Evolutionary conservation across 2,888 invertebrate species (phyloP).

Genomic region (Brachylomia viminalis): DNA sequence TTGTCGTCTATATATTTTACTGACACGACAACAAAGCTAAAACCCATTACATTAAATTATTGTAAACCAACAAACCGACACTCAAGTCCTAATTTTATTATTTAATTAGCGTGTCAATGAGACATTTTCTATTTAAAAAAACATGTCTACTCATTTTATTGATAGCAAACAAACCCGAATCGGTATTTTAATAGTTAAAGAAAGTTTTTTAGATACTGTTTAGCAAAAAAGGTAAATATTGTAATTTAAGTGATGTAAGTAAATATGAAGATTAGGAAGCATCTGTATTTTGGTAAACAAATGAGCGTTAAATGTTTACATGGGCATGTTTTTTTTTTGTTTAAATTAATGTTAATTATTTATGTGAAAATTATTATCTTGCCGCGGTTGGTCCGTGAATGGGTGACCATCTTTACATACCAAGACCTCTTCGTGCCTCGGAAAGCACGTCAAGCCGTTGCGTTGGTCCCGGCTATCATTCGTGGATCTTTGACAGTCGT

Average conservation of each 20-base stretch:
- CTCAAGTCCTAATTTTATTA: constrained; percentile 56
- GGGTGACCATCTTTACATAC: no score
- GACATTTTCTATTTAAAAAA: constrained; percentile 44
- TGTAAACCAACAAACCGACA: constrained; percentile 40
- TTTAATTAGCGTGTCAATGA: constrained; percentile 60
- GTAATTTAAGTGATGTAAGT: constrained; percentile 14
- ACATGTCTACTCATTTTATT: constrained; percentile 58
- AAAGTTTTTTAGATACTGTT: constrained; percentile 26
- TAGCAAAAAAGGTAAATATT: constrained; percentile 18
- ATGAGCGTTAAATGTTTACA: constrained; percentile 2
- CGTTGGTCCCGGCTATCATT: no score
- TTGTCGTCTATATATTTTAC: background rate
- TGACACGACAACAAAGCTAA: constrained; percentile 17
- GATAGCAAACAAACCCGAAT: constrained; percentile 43
- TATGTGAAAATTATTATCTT: background rate
- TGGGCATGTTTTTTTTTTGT: background rate
- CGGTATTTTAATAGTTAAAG: constrained; percentile 40
- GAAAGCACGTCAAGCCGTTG: no score
- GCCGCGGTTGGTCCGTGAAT: no score
- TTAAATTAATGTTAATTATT: constrained; percentile 1
- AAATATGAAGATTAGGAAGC: constrained; percentile 26
- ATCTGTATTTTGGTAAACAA: constrained; percentile 7
- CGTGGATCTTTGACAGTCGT: no score
- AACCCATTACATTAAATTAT: constrained; percentile 50
- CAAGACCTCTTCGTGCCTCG: no score